A percentile compares a stretch with the other conserved stretches of the same genome.
phyloP scores from a whole-genome alignment of 1,140 invertebrate species.

The Dolichoris vasculosae region DNA sequence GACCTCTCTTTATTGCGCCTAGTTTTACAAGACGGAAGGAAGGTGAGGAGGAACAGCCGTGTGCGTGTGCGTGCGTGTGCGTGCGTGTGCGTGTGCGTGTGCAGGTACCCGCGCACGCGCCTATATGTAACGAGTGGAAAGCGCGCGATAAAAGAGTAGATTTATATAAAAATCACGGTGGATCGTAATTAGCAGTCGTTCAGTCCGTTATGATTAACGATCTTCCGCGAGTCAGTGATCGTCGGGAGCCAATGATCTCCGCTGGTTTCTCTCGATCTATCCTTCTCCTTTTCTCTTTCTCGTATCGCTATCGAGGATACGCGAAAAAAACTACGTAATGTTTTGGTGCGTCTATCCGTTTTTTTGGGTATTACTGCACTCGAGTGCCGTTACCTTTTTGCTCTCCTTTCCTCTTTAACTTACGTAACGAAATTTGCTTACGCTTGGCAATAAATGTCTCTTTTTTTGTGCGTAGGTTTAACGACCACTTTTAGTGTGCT shows the following conservation, averaged over 20 bases:
- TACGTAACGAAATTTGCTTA: not conserved
- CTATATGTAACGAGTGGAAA: slow-evolving; percentile 32
- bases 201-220: slow-evolving; percentile 30
- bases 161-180: slow-evolving; percentile 39
- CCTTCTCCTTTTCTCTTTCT: not conserved
- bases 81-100: not conserved
- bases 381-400: not conserved
- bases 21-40: not conserved
- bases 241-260: not conserved
- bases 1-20: not conserved
- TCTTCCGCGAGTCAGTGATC: slow-evolving; percentile 15
- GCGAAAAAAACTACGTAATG: not conserved
- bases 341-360: not conserved
- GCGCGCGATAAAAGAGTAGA: slow-evolving; percentile 24
- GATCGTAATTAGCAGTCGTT: slow-evolving; percentile 30
- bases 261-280: not conserved
- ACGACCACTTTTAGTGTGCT: not conserved
- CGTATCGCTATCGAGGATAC: too few species aligned
- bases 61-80: not conserved
- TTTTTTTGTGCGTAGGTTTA: not conserved
- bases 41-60: not conserved
- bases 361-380: not conserved
- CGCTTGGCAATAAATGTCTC: not conserved
- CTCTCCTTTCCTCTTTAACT: not conserved
- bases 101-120: too few species aligned